These are phyloP conservation scores for Colossoma macropomum DNA, from an alignment of 2,113 vertebrate species.

Conservation along the genomic window DNA sequence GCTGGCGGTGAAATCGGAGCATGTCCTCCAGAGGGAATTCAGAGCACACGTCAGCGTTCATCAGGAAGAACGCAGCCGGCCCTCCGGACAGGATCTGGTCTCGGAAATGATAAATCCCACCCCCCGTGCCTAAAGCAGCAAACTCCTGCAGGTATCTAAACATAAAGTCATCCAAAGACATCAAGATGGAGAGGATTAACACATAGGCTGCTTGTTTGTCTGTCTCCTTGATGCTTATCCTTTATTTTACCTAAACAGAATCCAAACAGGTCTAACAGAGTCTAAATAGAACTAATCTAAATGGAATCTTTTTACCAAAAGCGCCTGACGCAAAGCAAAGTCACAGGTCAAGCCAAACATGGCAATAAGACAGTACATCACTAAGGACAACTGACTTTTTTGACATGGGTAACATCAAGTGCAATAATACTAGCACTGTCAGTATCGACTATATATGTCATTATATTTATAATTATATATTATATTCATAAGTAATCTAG, in stretches of 20 bases:
- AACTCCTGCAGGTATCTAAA: conserved; percentile 95
- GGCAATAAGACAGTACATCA: too few relatives aligned
- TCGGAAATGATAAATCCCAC: conserved; percentile 97
- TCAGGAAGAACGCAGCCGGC: conserved; percentile 93
- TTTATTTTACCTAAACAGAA: not conserved
- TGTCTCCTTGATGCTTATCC: not conserved
- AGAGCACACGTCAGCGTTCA: conserved; percentile 95
- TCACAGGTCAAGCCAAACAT: not conserved
- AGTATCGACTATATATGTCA: too few relatives aligned
- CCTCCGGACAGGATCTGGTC: conserved; percentile 95
- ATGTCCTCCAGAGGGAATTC: conserved; percentile 92
- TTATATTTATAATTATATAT: too few relatives aligned
- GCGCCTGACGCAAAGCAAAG: not conserved
- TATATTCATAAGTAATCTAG: too few relatives aligned
- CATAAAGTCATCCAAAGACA: not conserved
- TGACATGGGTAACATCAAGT: too few relatives aligned
- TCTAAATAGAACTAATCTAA: not conserved
- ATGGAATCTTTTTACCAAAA: not conserved
- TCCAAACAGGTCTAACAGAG: conserved; percentile 5
- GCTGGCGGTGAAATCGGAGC: conserved; percentile 84
- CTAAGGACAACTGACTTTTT: not conserved
- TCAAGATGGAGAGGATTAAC: not conserved
- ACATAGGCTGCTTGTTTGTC: not conserved
- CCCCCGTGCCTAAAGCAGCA: conserved; percentile 90
- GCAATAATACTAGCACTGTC: too few relatives aligned